Conservation (phyloP, 2,888 invertebrate genomes). For the Calameuta filiformis region DNA sequence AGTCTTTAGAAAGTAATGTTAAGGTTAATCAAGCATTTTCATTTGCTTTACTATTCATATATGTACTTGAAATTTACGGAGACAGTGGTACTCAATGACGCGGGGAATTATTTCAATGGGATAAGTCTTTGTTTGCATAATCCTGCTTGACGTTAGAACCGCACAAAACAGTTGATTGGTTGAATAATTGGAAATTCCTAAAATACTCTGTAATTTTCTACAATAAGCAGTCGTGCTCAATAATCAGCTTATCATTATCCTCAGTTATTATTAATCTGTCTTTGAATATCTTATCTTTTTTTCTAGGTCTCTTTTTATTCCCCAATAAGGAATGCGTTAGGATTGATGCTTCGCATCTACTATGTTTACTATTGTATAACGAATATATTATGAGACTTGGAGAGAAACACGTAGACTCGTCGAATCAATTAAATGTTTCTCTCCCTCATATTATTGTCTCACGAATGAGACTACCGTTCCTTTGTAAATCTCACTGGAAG, state of each 20-base stretch:
- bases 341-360: conserved; percentile 66
- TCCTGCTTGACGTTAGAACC: neutral
- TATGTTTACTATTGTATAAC: conserved; percentile 68
- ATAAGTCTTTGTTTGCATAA: neutral
- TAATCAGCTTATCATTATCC: conserved; percentile 7
- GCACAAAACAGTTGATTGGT: conserved; percentile 5
- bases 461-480: conserved; percentile 67
- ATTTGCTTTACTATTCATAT: neutral
- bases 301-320: conserved; percentile 69
- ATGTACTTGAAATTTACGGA: neutral
- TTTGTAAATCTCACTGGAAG: conserved; percentile 67
- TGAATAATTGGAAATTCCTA: conserved; percentile 14
- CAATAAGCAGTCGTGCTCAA: neutral
- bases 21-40: neutral
- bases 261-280: conserved; percentile 9
- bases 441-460: conserved; percentile 66
- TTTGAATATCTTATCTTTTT: conserved; percentile 19
- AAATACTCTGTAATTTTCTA: conserved; percentile 7
- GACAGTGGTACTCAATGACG: neutral
- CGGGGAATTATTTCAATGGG: neutral
- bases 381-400: conserved; percentile 58
- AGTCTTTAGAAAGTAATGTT: neutral
- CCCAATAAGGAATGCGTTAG: conserved; percentile 69
- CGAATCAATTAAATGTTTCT: conserved; percentile 59
- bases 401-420: conserved; percentile 34